Evolutionary conservation across 2,888 invertebrate genomes (phyloP).

Genomic region (Tachina lurida): DNA sequence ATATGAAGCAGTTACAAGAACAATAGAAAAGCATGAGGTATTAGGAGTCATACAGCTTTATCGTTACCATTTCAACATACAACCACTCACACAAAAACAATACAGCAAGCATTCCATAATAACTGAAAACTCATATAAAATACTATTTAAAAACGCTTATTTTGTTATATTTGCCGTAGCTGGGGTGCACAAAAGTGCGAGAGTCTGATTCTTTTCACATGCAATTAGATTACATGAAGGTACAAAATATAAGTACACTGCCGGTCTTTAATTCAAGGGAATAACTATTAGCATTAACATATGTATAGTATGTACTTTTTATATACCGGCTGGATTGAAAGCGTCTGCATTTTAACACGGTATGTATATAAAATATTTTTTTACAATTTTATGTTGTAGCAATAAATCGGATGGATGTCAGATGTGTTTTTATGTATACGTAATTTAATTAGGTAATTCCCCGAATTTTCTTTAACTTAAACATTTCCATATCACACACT

Average conservation of each 20-base stretch:
- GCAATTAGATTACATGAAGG: constrained; percentile 35
- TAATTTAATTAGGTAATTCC: too few relatives aligned
- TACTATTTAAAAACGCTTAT: constrained; percentile 59
- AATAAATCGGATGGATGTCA: too few relatives aligned
- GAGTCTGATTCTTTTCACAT: constrained; percentile 24
- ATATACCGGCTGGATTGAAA: too few relatives aligned
- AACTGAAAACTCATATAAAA: constrained; percentile 49
- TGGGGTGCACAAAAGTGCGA: neutral
- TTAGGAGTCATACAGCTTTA: constrained; percentile 41
- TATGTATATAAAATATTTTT: too few relatives aligned
- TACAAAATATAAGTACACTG: constrained; percentile 10
- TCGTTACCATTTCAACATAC: constrained; percentile 11
- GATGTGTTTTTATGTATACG: too few relatives aligned
- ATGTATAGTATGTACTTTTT: too few relatives aligned
- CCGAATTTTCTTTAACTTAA: too few relatives aligned
- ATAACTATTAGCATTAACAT: too few relatives aligned
- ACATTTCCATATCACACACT: too few relatives aligned
- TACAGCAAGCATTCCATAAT: constrained; percentile 3
- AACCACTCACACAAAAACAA: neutral
- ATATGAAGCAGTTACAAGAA: constrained; percentile 45
- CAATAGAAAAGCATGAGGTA: constrained; percentile 17
- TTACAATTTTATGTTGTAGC: too few relatives aligned
- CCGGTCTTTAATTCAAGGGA: neutral
- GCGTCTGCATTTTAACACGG: too few relatives aligned
- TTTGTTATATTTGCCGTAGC: constrained; percentile 30